phyloP scores from a whole-genome alignment of 23 tunicate species.

The Halocynthia roretzi region DNA sequence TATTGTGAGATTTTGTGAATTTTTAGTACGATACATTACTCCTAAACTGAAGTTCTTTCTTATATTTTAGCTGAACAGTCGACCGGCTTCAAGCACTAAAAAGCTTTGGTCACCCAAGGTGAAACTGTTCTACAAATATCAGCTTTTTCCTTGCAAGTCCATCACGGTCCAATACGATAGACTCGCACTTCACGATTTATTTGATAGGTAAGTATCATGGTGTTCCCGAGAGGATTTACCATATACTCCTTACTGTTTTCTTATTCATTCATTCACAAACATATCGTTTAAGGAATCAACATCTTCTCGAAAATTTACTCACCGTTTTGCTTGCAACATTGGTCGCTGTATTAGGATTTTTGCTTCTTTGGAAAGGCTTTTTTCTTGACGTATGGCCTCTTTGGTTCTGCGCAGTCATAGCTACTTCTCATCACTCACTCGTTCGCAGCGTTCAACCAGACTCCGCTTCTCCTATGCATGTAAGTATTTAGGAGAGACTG shows the following conservation, averaged over 20 bases:
- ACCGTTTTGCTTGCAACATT: conserved; percentile 34
- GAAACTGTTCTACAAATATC: conserved; percentile 56
- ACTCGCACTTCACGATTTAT: conserved; percentile 62
- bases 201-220: conserved; percentile 59
- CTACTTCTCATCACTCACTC: conserved; percentile 74
- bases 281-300: conserved; percentile 12
- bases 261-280: neutral
- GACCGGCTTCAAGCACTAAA: neutral
- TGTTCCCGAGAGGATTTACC: neutral
- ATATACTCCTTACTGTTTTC: neutral
- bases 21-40: neutral
- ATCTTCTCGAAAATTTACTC: conserved; percentile 23
- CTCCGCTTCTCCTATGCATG: conserved; percentile 84
- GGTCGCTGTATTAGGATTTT: conserved; percentile 37
- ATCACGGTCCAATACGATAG: conserved; percentile 66
- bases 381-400: conserved; percentile 57
- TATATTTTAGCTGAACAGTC: conserved; percentile 13
- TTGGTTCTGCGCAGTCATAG: conserved; percentile 82
- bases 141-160: conserved; percentile 41
- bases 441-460: conserved; percentile 85
- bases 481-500: too few relatives aligned
- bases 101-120: conserved; percentile 37
- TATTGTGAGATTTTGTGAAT: conserved; percentile 5
- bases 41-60: neutral
- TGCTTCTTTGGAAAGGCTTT: conserved; percentile 30